Evolutionary conservation across 2,113 vertebrate species (phyloP).

Genomic region (Elachura formosa): DNA sequence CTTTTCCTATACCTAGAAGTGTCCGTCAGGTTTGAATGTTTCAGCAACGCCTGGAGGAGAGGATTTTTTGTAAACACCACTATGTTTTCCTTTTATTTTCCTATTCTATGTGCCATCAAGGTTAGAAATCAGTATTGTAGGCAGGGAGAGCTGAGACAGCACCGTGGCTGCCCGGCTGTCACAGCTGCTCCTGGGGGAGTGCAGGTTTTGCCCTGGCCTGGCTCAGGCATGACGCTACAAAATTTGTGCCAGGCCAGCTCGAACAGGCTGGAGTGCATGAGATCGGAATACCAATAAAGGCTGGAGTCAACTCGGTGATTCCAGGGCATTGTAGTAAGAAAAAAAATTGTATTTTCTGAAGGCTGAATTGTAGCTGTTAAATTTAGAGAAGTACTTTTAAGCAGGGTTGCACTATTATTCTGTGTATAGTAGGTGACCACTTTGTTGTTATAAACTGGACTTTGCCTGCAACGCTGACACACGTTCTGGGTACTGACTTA

Average conservation of each 20-base stretch:
- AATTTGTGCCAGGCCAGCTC: not conserved
- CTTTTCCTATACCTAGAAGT: not conserved
- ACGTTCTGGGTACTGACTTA: not conserved
- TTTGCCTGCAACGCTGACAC: not conserved
- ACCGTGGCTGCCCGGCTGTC: not conserved
- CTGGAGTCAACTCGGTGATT: not conserved
- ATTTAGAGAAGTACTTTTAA: not conserved
- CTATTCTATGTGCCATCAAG: not conserved
- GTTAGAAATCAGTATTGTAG: not conserved
- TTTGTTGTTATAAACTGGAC: not conserved
- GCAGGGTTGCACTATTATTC: not conserved
- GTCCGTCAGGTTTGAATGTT: not conserved
- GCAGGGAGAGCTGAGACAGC: not conserved
- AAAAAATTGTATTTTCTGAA: not conserved
- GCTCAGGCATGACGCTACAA: not conserved
- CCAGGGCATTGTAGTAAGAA: not conserved
- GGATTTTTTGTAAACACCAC: not conserved
- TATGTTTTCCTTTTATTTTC: fast-evolving
- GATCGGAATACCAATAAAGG: not conserved
- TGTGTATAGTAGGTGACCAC: not conserved
- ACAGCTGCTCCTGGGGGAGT: not conserved
- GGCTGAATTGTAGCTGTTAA: not conserved
- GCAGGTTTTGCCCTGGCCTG: not conserved
- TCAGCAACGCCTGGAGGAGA: not conserved
- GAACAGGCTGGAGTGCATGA: not conserved